Evolutionary conservation across 2,797 vertebrate species (phyloP), one percentile per base, ranked within the genome.

Genomic region (Onychomys arenicola): DNA sequence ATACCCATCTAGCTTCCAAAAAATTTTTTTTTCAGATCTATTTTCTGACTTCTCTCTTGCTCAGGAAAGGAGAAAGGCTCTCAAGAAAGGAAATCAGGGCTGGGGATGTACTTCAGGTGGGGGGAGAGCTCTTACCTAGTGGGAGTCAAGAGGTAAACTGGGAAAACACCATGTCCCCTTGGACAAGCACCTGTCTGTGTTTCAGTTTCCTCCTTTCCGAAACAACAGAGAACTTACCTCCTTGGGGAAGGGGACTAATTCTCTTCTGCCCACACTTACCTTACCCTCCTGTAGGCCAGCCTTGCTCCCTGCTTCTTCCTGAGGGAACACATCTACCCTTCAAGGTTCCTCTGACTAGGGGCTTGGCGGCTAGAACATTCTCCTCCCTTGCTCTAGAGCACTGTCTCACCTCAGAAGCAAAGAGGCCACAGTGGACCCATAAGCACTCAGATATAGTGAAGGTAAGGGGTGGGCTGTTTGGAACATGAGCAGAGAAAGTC

Each of bases 321-420:
- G 21, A 49, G 6, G 2, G 19, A 67, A 11, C 37, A 85, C 2
- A 32, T 67, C 77, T 77, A 37, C 29, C 40, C 61, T 63, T 67
- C 17, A 55, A 21, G 3, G 3, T n/a, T 85, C 61, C 65, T 83
- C 80, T 71, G 52, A 87, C n/a, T 21, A 94, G 87, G 87, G 46
- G 37, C 37, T 81, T 40, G 81, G n/a, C 7, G 14, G 63, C 19
- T 37, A 73, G 78, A 80, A 88, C 59, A 8, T 46, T 81, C 93
- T 90, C 80, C n/a, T 86, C 76, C 25, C 80, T 92, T 25, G 43
- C 73, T 96, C 84, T 46, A 67, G 59, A 90, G 25, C 19, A 14
- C 2, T 32, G 23, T 25, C 52, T 76, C 3, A 23, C 14, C 52
- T 43, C 57, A 32, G 76, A 81, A 87, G 77, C 55, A 89, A 55